A percentile compares a stretch with the other conserved stretches of the same genome.
Conservation (phyloP, 2,888 invertebrate genomes). For the Theretra japonica region DNA sequence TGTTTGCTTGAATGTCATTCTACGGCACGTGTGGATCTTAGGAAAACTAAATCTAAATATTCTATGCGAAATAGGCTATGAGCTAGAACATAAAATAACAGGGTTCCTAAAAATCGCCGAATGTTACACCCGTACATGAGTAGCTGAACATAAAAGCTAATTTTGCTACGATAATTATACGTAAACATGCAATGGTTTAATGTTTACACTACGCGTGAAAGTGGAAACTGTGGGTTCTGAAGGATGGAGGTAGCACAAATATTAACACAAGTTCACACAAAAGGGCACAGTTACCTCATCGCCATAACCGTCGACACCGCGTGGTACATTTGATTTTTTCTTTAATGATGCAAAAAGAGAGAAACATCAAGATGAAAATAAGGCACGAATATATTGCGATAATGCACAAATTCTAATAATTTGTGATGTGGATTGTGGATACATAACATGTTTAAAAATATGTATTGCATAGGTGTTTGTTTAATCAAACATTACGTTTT, state of each 20-base stretch:
- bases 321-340: conserved; percentile 97
- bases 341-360: conserved; percentile 86
- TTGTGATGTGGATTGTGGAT: background rate
- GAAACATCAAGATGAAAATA: conserved; percentile 83
- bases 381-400: conserved; percentile 63
- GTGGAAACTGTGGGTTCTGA: conserved; percentile 31
- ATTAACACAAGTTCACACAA: conserved; percentile 74
- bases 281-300: conserved; percentile 90
- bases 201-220: conserved; percentile 58
- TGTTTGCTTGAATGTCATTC: conserved; percentile 41
- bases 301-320: conserved; percentile 97
- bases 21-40: conserved; percentile 45
- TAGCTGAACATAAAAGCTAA: conserved; percentile 52
- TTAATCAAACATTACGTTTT: background rate
- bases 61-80: conserved; percentile 47
- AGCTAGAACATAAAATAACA: conserved; percentile 47
- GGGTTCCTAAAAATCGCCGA: conserved; percentile 43
- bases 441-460: background rate
- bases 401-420: conserved; percentile 17
- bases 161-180: conserved; percentile 42
- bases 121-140: conserved; percentile 42
- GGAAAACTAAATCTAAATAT: background rate
- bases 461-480: background rate
- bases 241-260: conserved; percentile 55
- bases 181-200: conserved; percentile 59